Conservation (phyloP, 2,888 invertebrate genomes). For the Stomorhina lunata region DNA sequence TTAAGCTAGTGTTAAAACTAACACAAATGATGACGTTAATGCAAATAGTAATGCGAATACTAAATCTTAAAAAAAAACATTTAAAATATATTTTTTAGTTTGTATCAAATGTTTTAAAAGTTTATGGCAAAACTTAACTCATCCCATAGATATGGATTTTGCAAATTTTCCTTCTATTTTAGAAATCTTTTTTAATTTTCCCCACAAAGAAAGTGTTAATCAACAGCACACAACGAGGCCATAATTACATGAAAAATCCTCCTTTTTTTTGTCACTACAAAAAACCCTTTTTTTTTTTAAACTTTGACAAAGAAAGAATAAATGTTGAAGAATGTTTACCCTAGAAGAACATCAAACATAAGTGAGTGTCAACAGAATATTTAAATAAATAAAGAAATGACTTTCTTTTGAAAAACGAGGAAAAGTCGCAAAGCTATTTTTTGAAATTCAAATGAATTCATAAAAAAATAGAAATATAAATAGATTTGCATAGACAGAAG, state of each 20-base stretch:
- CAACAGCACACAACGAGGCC: slow-evolving; percentile 42
- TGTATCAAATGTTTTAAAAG: no score
- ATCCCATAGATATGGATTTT: no score
- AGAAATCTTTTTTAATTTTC: neutral
- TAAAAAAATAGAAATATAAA: slow-evolving; percentile 43
- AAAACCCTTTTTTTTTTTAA: neutral
- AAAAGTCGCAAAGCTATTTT: slow-evolving; percentile 52
- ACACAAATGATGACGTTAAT: neutral
- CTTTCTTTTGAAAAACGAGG: neutral
- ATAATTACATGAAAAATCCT: slow-evolving; percentile 52
- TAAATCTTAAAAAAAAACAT: no score
- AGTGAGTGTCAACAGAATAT: slow-evolving; percentile 63
- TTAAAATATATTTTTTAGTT: no score
- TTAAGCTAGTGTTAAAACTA: neutral
- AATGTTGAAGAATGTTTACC: neutral
- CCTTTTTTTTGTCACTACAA: neutral
- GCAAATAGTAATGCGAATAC: neutral
- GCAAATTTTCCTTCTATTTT: no score
- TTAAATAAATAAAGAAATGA: slow-evolving; percentile 36
- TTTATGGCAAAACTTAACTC: no score
- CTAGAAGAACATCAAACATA: slow-evolving; percentile 47
- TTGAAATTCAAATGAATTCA: slow-evolving; percentile 13
- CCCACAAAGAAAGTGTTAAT: slow-evolving; percentile 55
- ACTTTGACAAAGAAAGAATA: neutral
- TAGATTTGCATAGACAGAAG: slow-evolving; percentile 11